Percentiles rank a stretch among this genome's conserved stretches.
phyloP scores from a whole-genome alignment of 1,140 invertebrate species.

The Drosophila hydei region DNA sequence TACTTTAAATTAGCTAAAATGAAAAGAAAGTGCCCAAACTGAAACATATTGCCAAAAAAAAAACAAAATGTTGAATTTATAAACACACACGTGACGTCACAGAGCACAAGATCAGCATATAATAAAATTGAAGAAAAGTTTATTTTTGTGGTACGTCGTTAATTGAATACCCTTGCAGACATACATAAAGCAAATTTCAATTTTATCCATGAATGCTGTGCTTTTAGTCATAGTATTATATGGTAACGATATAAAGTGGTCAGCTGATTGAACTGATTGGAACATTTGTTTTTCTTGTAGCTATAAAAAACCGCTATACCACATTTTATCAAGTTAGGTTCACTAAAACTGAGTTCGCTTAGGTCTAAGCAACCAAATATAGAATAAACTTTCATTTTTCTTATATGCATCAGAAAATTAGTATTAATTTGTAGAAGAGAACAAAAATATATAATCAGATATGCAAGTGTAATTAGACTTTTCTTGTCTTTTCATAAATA shows the following conservation, averaged over 20 bases:
- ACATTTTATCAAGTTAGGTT: background rate
- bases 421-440: no score
- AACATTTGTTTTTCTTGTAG: background rate
- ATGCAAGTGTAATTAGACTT: no score
- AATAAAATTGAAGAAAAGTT: background rate
- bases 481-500: no score
- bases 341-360: no score
- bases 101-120: constrained; percentile 2
- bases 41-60: background rate
- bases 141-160: background rate
- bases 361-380: no score
- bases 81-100: constrained; percentile 17
- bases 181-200: background rate
- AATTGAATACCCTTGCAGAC: background rate
- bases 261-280: background rate
- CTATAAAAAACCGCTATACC: background rate
- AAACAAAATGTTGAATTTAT: background rate
- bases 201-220: no score
- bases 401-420: no score
- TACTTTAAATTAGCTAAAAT: constrained; percentile 2
- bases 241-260: background rate
- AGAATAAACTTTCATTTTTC: no score
- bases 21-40: background rate
- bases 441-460: no score
- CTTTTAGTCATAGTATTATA: background rate